These are phyloP conservation scores for Phocoena phocoena DNA, from an alignment of 2,113 vertebrate genomes.

Conservation along the genomic window DNA sequence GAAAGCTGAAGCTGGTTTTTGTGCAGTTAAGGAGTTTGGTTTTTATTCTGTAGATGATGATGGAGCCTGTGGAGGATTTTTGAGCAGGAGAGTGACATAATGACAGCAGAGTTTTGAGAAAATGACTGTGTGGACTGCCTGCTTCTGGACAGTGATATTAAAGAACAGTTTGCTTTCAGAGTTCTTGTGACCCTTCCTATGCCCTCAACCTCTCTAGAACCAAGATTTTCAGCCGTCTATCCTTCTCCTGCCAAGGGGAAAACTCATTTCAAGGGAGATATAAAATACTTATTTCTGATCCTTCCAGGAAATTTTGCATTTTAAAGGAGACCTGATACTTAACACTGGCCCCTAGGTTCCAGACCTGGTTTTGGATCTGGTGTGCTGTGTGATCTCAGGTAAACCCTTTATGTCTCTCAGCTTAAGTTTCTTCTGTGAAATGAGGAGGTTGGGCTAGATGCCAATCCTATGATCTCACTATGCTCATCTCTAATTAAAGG, in stretches of 20 bases:
- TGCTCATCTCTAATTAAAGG: slow-evolving; percentile 36
- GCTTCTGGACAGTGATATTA: background rate
- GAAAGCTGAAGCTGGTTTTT: background rate
- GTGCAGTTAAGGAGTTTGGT: background rate
- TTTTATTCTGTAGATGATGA: background rate
- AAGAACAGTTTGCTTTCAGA: background rate
- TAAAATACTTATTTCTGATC: background rate
- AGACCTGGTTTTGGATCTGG: background rate
- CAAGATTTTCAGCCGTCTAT: background rate
- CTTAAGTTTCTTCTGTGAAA: background rate
- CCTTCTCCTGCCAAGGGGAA: background rate
- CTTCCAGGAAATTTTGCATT: slow-evolving; percentile 18
- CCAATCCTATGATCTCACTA: slow-evolving; percentile 23
- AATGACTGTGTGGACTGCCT: background rate
- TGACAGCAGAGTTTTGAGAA: background rate
- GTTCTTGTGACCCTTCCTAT: background rate
- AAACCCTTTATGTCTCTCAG: background rate
- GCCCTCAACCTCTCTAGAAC: background rate
- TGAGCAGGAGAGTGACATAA: background rate
- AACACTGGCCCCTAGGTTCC: background rate
- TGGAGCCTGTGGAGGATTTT: background rate
- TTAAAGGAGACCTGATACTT: background rate
- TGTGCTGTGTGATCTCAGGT: background rate
- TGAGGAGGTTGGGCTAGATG: background rate
- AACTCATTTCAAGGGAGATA: background rate